These are phyloP conservation scores for Galaxea fascicularis DNA, from an alignment of 92 coral and sea anemone species.

Conservation along the genomic window DNA sequence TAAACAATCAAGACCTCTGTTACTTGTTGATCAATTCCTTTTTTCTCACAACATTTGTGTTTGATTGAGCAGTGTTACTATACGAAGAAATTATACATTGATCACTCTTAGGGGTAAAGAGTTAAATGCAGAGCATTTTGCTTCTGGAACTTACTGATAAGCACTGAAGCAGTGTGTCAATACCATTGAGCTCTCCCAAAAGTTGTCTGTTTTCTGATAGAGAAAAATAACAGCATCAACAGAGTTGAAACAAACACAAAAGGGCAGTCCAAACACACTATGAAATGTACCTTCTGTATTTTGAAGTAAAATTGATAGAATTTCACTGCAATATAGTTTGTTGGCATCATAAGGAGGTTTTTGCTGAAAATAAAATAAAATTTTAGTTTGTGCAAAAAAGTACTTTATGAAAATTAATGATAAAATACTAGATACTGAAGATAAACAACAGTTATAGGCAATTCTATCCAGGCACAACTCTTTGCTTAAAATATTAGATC, in stretches of 20 bases:
- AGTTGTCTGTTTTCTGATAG: slow-evolving; percentile 87
- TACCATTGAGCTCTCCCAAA: slow-evolving; percentile 94
- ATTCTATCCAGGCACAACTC: no score
- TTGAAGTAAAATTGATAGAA: slow-evolving; percentile 91
- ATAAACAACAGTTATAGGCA: no score
- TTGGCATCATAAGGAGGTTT: slow-evolving; percentile 94
- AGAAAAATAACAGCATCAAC: not conserved
- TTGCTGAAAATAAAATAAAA: slow-evolving; percentile 68
- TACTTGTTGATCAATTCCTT: no score
- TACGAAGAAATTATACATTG: no score
- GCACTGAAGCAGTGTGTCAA: slow-evolving; percentile 93
- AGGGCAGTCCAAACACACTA: not conserved
- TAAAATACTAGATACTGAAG: not conserved
- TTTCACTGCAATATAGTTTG: slow-evolving; percentile 96
- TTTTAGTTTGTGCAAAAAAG: not conserved
- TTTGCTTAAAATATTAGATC: no score
- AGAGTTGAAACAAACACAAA: not conserved
- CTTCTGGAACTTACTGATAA: slow-evolving; percentile 79
- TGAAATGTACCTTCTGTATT: slow-evolving; percentile 81
- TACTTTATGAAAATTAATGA: not conserved
- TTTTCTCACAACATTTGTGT: no score
- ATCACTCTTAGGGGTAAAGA: not conserved
- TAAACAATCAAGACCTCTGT: no score
- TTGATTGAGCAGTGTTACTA: no score
- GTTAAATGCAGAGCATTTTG: not conserved